These are phyloP conservation scores for Hemichromis elongatus DNA, from an alignment of 2,113 vertebrate species.

Conservation along the genomic window DNA sequence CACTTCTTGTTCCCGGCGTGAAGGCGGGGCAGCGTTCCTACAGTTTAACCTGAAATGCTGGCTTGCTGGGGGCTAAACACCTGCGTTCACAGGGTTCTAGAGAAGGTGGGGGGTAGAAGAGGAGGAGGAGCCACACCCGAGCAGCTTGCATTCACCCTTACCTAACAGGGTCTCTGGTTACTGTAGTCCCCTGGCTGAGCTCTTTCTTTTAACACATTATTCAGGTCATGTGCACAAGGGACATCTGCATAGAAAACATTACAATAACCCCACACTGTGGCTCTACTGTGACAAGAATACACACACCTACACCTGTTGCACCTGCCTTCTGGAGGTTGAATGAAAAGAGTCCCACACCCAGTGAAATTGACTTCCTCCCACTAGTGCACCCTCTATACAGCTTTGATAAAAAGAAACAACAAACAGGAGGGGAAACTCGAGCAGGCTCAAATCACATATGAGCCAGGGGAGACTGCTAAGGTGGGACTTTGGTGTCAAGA, in stretches of 20 bases:
- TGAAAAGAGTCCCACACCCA: conserved; percentile 70
- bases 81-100: conserved; percentile 42
- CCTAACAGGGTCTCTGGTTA: conserved; percentile 56
- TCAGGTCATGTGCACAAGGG: conserved; percentile 45
- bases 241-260: conserved; percentile 48
- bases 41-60: conserved; percentile 69
- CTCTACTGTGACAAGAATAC: conserved; percentile 41
- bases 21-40: conserved; percentile 64
- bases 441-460: conserved; percentile 45
- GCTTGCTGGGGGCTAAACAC: conserved; percentile 72
- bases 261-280: conserved; percentile 48
- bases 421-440: conserved; percentile 50
- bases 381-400: conserved; percentile 22
- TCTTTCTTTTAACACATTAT: conserved; percentile 33
- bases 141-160: conserved; percentile 28
- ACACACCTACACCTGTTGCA: conserved; percentile 66
- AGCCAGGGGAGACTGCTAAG: conserved; percentile 43
- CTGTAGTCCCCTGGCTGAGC: conserved; percentile 38
- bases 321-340: conserved; percentile 40
- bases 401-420: conserved; percentile 51
- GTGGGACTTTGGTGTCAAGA: conserved; percentile 68
- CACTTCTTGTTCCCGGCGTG: conserved; percentile 31
- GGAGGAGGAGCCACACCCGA: background rate
- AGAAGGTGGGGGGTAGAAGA: background rate
- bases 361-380: conserved; percentile 49